These are phyloP conservation scores for Calameuta pallipes DNA, from an alignment of 2,888 invertebrate genomes.

Conservation along the genomic window DNA sequence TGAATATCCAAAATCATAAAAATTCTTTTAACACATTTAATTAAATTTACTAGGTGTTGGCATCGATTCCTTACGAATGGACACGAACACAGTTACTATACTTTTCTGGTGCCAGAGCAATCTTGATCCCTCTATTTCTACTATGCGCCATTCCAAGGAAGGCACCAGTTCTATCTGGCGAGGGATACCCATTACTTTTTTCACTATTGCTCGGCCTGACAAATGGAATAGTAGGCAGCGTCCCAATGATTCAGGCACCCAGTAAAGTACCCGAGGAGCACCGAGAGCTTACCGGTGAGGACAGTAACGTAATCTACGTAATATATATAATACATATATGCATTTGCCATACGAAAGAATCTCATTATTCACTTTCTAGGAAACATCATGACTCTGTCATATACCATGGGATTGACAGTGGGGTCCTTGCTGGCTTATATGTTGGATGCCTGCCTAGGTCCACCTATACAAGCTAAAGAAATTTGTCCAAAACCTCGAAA, in stretches of 20 bases:
- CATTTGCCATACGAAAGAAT: not conserved
- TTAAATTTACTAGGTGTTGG: conserved; percentile 72
- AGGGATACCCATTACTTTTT: conserved; percentile 76
- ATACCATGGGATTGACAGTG: conserved; percentile 86
- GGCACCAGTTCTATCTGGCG: conserved; percentile 76
- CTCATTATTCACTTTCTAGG: conserved; percentile 68
- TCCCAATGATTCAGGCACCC: conserved; percentile 93
- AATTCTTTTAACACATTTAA: not conserved
- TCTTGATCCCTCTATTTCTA: conserved; percentile 84
- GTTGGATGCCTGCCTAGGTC: conserved; percentile 69
- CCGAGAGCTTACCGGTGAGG: conserved; percentile 85
- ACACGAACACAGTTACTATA: conserved; percentile 81
- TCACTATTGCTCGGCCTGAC: conserved; percentile 81
- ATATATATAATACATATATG: conserved; percentile 14
- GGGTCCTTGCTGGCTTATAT: conserved; percentile 88
- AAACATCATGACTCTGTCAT: conserved; percentile 93
- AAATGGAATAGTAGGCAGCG: conserved; percentile 89
- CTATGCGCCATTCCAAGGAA: conserved; percentile 84
- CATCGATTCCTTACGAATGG: conserved; percentile 86
- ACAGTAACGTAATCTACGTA: not conserved
- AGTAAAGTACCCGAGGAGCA: conserved; percentile 86
- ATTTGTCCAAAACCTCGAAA: conserved; percentile 47
- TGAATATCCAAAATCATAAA: conserved; percentile 7
- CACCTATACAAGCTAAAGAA: conserved; percentile 57
- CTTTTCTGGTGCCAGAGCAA: conserved; percentile 78